Percentiles rank a stretch among this genome's conserved stretches.
Conservation (phyloP, 2,113 vertebrate species). For the Microcebus griseorufus region DNA sequence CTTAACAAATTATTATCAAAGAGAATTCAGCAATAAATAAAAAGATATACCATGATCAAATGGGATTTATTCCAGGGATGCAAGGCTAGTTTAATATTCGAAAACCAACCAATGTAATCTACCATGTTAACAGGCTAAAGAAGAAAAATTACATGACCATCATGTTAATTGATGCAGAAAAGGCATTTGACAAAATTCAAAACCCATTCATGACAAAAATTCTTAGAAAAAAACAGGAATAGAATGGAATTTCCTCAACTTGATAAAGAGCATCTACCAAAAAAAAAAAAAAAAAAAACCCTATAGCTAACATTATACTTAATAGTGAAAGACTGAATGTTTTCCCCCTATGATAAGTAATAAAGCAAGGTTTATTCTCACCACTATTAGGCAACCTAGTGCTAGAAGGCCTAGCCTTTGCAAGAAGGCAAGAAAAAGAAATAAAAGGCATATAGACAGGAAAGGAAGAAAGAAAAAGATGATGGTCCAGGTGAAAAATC, state of each 20-base stretch:
- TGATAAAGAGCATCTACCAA: neutral
- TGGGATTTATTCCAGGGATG: neutral
- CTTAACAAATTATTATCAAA: constrained; percentile 32
- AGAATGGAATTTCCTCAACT: neutral
- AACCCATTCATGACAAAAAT: neutral
- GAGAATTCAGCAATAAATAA: neutral
- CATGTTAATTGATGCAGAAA: neutral
- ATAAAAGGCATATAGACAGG: neutral
- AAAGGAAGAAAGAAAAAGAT: neutral
- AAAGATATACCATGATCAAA: neutral
- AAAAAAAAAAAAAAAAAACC: neutral
- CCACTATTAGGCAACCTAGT: neutral
- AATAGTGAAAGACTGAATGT: neutral
- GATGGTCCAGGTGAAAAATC: neutral
- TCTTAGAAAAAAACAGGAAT: constrained; percentile 38
- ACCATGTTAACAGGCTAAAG: neutral
- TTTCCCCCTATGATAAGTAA: neutral
- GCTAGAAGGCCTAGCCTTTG: neutral
- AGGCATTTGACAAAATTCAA: neutral
- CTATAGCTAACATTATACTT: neutral
- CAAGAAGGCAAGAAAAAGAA: neutral
- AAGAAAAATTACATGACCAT: neutral
- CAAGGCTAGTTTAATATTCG: constrained; percentile 13
- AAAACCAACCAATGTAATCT: neutral
- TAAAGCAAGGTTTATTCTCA: neutral